Evolutionary conservation across 1,140 invertebrate species (phyloP).

Genomic region (Brachionus calyciflorus): DNA sequence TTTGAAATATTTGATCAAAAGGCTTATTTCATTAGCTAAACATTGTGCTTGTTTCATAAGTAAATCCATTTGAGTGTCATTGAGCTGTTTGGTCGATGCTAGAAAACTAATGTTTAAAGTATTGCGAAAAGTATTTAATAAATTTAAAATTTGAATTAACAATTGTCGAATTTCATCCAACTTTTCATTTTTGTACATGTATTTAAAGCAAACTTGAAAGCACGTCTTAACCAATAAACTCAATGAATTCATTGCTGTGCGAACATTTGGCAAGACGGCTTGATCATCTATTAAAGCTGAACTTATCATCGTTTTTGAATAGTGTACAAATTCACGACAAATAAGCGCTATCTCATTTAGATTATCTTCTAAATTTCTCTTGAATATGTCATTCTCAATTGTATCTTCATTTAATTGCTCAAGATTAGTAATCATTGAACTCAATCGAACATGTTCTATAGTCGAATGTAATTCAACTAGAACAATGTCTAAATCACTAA

Average conservation of each 20-base stretch:
- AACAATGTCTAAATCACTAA: background rate
- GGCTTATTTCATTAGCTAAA: constrained; percentile 40
- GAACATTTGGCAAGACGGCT: background rate
- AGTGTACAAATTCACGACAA: constrained; percentile 31
- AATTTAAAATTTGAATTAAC: constrained; percentile 39
- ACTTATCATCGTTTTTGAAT: constrained; percentile 41
- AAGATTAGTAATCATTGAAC: background rate
- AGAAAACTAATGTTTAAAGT: constrained; percentile 30
- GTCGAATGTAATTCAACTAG: constrained; percentile 19
- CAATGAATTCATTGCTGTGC: constrained; percentile 13
- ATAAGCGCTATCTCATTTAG: constrained; percentile 6
- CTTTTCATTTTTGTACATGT: constrained; percentile 43
- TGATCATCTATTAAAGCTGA: background rate
- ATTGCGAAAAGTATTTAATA: constrained; percentile 29
- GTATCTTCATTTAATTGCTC: background rate
- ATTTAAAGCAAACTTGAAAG: constrained; percentile 26
- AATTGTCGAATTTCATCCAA: constrained; percentile 29
- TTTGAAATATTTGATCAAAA: constrained; percentile 33
- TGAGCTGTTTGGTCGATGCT: constrained; percentile 6
- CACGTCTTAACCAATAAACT: constrained; percentile 25
- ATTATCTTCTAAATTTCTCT: background rate
- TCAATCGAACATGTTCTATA: constrained; percentile 29
- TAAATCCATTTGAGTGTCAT: constrained; percentile 32
- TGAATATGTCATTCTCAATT: constrained; percentile 1
- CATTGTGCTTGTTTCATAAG: constrained; percentile 26